A percentile compares a stretch with the other conserved stretches of the same genome.
Evolutionary conservation across 1,140 invertebrate species (phyloP).

Genomic region (Camponotus pennsylvanicus): DNA sequence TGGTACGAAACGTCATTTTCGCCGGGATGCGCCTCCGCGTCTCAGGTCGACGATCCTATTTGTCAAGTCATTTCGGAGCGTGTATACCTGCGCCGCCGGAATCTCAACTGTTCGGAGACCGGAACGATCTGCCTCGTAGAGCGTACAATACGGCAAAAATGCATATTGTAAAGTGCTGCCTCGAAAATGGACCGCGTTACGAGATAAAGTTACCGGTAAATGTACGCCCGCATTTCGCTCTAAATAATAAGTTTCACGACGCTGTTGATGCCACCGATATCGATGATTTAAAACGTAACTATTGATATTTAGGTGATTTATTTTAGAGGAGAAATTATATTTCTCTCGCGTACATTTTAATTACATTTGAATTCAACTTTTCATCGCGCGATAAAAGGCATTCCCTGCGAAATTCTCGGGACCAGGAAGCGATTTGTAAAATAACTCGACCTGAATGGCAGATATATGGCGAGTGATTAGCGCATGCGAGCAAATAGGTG

Average conservation of each 20-base stretch:
- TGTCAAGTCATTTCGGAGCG: conserved; percentile 76
- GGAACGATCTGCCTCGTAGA: conserved; percentile 51
- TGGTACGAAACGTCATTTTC: conserved; percentile 75
- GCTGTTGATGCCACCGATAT: neutral
- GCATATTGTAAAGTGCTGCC: conserved; percentile 53
- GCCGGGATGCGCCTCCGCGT: conserved; percentile 57
- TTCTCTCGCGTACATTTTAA: neutral
- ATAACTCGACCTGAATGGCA: conserved; percentile 60
- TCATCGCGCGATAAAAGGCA: conserved; percentile 2
- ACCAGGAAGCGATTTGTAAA: conserved; percentile 36
- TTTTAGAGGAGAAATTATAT: neutral
- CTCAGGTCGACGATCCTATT: conserved; percentile 70
- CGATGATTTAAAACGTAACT: neutral
- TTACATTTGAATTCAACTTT: neutral
- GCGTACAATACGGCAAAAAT: conserved; percentile 52
- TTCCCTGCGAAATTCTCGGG: neutral
- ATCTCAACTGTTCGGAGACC: conserved; percentile 53
- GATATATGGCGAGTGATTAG: conserved; percentile 77
- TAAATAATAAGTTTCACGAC: conserved; percentile 3
- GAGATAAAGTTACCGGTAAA: conserved; percentile 18
- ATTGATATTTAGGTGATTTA: neutral
- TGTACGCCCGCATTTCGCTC: neutral
- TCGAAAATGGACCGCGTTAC: conserved; percentile 25
- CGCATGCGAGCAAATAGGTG: conserved; percentile 79
- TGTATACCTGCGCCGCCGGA: conserved; percentile 58